phyloP scores from a whole-genome alignment of 2,888 invertebrate genomes.

The Tortricodes alternella region DNA sequence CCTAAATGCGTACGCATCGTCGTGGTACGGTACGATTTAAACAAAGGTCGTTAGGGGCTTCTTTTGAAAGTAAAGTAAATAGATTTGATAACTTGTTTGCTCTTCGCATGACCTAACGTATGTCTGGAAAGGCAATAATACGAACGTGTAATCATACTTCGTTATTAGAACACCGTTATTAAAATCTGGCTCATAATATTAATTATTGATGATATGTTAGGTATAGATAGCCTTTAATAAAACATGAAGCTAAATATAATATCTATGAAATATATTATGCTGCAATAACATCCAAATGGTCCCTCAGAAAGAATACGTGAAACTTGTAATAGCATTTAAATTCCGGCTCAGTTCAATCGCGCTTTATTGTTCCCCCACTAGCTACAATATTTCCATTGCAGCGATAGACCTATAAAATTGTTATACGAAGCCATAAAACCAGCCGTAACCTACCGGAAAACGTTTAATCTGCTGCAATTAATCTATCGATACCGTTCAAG shows the following conservation, averaged over 20 bases:
- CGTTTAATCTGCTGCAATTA: slow-evolving; percentile 28
- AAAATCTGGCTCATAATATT: too few relatives aligned
- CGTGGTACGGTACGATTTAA: too few relatives aligned
- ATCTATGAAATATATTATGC: slow-evolving; percentile 17
- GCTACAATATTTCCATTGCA: slow-evolving; percentile 31
- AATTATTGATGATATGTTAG: too few relatives aligned
- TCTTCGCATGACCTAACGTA: too few relatives aligned
- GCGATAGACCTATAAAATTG: slow-evolving; percentile 28
- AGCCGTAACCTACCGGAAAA: slow-evolving; percentile 14
- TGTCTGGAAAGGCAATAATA: too few relatives aligned
- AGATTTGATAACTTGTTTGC: too few relatives aligned
- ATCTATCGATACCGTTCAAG: slow-evolving; percentile 27
- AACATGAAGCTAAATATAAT: neutral
- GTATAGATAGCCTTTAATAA: neutral
- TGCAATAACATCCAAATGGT: slow-evolving; percentile 21
- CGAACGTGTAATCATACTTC: too few relatives aligned
- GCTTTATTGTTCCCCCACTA: slow-evolving; percentile 25
- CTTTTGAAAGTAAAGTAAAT: too few relatives aligned
- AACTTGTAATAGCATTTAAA: slow-evolving; percentile 26
- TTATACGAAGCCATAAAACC: slow-evolving; percentile 29
- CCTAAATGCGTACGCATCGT: too few relatives aligned
- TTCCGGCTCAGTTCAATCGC: slow-evolving; percentile 23
- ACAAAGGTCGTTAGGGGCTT: too few relatives aligned
- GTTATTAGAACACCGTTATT: too few relatives aligned
- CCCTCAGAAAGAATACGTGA: slow-evolving; percentile 23